Evolutionary conservation across 2,797 vertebrate species (phyloP).

Genomic region (Gymnothorax javanicus): DNA sequence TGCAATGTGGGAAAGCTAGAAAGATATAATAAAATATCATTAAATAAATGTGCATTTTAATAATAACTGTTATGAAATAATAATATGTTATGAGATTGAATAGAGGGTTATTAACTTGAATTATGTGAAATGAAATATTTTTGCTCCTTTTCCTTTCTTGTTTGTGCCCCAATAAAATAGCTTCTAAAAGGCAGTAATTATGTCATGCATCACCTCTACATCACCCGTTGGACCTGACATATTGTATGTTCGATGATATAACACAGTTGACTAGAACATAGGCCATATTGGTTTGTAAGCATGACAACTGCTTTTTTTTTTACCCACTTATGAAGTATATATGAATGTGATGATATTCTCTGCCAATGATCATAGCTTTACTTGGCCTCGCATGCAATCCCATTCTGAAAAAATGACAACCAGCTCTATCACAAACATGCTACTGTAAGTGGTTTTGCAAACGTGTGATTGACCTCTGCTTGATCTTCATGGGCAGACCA

Average conservation of each 20-base stretch:
- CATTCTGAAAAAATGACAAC: background rate
- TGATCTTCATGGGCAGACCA: conserved; percentile 22
- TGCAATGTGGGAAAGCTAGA: too few relatives aligned
- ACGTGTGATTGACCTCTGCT: conserved; percentile 21
- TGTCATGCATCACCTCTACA: background rate
- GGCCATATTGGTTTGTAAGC: too few relatives aligned
- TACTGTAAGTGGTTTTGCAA: background rate
- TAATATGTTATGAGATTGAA: background rate
- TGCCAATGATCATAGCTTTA: background rate
- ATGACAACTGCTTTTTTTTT: background rate
- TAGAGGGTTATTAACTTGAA: background rate
- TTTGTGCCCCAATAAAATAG: background rate
- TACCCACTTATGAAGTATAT: background rate
- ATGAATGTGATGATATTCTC: background rate
- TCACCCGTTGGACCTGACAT: background rate
- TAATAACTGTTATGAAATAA: too few relatives aligned
- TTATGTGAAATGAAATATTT: background rate
- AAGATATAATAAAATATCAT: too few relatives aligned
- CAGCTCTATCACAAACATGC: background rate
- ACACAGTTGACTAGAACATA: background rate
- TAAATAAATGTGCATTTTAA: background rate
- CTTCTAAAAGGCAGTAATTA: background rate
- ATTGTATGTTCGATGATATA: too few relatives aligned
- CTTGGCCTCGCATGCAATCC: background rate
- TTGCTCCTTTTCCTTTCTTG: background rate